Percentiles rank a stretch among this genome's conserved stretches.
phyloP scores from a whole-genome alignment of 2,888 invertebrate species.

The Hyposoter dolosus region DNA sequence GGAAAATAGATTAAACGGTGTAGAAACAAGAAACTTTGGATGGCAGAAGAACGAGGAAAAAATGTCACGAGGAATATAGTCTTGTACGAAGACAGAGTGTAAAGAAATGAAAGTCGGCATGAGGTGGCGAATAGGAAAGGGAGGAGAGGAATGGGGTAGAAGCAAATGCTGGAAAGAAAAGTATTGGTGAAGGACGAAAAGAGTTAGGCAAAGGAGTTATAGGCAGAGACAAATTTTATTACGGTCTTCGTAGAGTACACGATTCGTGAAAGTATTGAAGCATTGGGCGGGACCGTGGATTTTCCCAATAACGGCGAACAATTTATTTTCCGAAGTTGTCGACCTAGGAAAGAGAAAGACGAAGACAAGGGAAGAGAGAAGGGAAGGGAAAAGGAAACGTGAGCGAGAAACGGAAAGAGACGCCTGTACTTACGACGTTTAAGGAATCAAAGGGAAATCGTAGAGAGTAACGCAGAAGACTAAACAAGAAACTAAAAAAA shows the following conservation, averaged over 20 bases:
- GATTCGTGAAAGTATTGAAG: conserved; percentile 60
- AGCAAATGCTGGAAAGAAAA: conserved; percentile 31
- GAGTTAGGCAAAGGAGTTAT: conserved; percentile 46
- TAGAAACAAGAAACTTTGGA: conserved; percentile 12
- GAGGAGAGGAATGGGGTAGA: conserved; percentile 52
- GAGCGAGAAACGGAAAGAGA: conserved; percentile 17
- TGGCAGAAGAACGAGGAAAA: neutral
- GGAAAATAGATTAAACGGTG: conserved; percentile 9
- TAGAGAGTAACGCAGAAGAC: conserved; percentile 34
- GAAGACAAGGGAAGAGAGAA: neutral
- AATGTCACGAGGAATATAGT: conserved; percentile 5
- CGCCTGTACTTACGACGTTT: conserved; percentile 28
- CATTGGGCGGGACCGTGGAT: conserved; percentile 69
- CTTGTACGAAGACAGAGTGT: conserved; percentile 42
- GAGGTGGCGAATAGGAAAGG: conserved; percentile 56
- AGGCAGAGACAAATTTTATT: conserved; percentile 70
- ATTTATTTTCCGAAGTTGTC: conserved; percentile 69
- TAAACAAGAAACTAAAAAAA: neutral
- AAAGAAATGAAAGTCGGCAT: conserved; percentile 43
- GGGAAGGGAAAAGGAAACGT: neutral
- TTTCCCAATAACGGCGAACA: conserved; percentile 73
- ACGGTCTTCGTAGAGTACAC: conserved; percentile 63
- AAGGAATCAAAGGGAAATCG: conserved; percentile 33
- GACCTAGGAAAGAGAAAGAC: conserved; percentile 31
- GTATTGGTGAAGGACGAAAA: conserved; percentile 38